A percentile compares a stretch with the other conserved stretches of the same genome.
These are phyloP conservation scores for Mesembrinibis cayennensis DNA, from an alignment of 2,113 vertebrate genomes.

Conservation along the genomic window DNA sequence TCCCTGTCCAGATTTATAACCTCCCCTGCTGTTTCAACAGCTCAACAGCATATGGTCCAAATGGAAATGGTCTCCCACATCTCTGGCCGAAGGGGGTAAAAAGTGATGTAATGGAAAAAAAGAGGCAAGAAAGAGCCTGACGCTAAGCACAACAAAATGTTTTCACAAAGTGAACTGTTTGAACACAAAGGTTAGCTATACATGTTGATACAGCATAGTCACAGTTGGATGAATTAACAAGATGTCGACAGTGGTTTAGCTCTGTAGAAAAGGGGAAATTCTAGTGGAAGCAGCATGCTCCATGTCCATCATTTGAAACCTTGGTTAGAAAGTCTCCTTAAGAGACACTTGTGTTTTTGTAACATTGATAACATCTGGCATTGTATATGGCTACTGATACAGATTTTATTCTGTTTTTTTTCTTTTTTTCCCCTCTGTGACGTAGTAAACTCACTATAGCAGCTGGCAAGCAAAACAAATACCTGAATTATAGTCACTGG, in stretches of 20 bases:
- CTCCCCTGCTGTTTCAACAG: constrained; percentile 18
- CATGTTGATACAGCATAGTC: not conserved
- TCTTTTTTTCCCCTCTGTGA: not conserved
- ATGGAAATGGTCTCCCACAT: constrained; percentile 7
- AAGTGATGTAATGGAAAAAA: not conserved
- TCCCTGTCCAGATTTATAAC: constrained; percentile 20
- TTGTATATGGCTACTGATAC: not conserved
- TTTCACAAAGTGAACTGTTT: not conserved
- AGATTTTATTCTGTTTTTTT: not conserved
- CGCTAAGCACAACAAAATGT: not conserved
- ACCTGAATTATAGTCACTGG: not conserved
- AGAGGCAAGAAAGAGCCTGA: not conserved
- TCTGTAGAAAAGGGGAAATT: not conserved
- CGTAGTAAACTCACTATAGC: not conserved
- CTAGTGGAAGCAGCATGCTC: not conserved
- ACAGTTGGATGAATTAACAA: not conserved
- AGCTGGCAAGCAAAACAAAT: not conserved
- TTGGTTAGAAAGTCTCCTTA: not conserved
- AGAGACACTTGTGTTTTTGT: not conserved
- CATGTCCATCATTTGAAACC: not conserved
- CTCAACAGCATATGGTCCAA: not conserved
- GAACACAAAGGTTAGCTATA: not conserved
- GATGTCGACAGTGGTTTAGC: not conserved
- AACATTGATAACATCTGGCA: not conserved
- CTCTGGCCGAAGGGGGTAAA: not conserved